These are phyloP conservation scores for Hepsetus odoe DNA, from an alignment of 2,113 vertebrate species.

Conservation along the genomic window DNA sequence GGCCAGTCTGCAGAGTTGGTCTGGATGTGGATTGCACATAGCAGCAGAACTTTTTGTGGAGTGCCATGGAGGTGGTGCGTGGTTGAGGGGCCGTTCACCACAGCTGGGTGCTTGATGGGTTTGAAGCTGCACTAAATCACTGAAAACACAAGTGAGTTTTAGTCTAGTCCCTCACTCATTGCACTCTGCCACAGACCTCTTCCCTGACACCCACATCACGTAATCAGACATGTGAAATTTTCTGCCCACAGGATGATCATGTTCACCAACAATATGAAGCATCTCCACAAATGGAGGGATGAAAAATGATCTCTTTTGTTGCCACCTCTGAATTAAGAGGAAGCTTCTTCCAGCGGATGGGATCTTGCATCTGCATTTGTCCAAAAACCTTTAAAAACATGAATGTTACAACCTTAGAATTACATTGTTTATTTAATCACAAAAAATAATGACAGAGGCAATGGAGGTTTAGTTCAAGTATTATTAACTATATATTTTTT, in stretches of 20 bases:
- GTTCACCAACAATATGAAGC: not conserved
- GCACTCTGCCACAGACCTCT: constrained; percentile 27
- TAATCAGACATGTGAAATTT: constrained; percentile 32
- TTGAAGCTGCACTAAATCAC: constrained; percentile 50
- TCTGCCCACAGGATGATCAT: constrained; percentile 15
- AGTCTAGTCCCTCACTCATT: constrained; percentile 31
- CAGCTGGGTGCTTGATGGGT: constrained; percentile 38
- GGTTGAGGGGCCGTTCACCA: constrained; percentile 41
- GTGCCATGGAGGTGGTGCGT: constrained; percentile 28
- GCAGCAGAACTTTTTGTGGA: not conserved
- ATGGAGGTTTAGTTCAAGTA: too few species aligned
- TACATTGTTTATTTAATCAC: too few species aligned
- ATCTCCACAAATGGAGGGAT: not conserved
- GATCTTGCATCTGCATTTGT: constrained; percentile 5
- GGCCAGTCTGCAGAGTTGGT: not conserved
- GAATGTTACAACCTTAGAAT: too few species aligned
- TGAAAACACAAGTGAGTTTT: constrained; percentile 8
- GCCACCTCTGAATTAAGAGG: constrained; percentile 2
- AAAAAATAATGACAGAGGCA: too few species aligned
- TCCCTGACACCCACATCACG: constrained; percentile 37
- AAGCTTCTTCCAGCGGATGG: constrained; percentile 12
- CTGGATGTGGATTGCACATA: not conserved
- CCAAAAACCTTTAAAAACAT: too few species aligned
- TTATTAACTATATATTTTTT: too few species aligned
- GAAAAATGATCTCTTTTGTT: constrained; percentile 34